phyloP scores from a whole-genome alignment of 1,140 invertebrate genomes.

The Ericerus pela region DNA sequence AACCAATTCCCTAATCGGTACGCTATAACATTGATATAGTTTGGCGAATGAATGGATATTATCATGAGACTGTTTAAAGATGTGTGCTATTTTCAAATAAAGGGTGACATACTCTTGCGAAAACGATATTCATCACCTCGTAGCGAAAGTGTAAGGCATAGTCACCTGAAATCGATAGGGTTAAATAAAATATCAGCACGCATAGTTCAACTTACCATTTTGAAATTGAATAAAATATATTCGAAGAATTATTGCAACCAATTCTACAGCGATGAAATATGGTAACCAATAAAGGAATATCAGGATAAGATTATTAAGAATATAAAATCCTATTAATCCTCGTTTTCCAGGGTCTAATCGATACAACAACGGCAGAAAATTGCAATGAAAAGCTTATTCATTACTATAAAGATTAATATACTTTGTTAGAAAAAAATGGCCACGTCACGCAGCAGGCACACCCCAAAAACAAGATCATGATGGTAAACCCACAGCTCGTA shows the following conservation, averaged over 20 bases:
- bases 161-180: background rate
- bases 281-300: background rate
- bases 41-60: too few relatives aligned
- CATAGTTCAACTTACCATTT: conserved; percentile 7
- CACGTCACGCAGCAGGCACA: conserved; percentile 7
- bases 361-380: background rate
- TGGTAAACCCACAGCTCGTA: too few relatives aligned
- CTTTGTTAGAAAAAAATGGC: background rate
- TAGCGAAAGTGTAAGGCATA: background rate
- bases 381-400: too few relatives aligned
- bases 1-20: too few relatives aligned
- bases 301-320: background rate
- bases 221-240: too few relatives aligned
- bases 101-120: background rate
- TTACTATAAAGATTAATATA: background rate
- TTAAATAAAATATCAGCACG: background rate
- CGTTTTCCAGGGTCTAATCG: background rate
- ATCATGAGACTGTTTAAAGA: background rate
- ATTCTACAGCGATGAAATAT: background rate
- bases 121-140: background rate
- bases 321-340: background rate
- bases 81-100: background rate
- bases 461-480: conserved; percentile 3
- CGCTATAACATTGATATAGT: too few relatives aligned
- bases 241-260: too few relatives aligned